Evolutionary conservation across 2,113 vertebrate species (phyloP).

Genomic region (Phyllopteryx taeniolatus): DNA sequence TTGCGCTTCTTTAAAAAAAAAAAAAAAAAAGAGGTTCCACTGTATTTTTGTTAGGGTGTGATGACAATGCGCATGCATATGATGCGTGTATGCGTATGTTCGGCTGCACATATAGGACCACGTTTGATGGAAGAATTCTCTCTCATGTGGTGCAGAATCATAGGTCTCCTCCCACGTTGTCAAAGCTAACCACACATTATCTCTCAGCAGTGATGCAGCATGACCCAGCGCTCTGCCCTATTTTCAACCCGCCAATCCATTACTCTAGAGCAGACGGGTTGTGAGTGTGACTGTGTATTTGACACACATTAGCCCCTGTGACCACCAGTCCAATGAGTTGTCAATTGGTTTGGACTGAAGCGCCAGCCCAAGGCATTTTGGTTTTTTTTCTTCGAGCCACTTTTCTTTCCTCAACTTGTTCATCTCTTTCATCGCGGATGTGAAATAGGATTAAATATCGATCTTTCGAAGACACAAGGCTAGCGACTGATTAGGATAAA

Average conservation of each 20-base stretch:
- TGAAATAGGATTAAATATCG: slow-evolving; percentile 17
- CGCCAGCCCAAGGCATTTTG: background rate
- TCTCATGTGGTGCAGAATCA: background rate
- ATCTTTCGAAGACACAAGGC: slow-evolving; percentile 6
- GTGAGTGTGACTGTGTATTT: slow-evolving; percentile 1
- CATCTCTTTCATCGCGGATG: slow-evolving; percentile 5
- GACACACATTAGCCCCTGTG: slow-evolving; percentile 25
- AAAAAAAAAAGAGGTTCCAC: no score
- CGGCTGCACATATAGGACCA: background rate
- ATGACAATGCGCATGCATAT: background rate
- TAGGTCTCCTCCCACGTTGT: slow-evolving; percentile 18
- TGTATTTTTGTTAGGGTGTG: background rate
- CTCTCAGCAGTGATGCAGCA: slow-evolving; percentile 25
- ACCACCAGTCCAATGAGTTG: slow-evolving; percentile 12
- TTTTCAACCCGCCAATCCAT: slow-evolving; percentile 23
- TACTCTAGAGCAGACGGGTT: slow-evolving; percentile 36
- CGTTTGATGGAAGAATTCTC: background rate
- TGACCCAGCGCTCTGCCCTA: slow-evolving; percentile 22
- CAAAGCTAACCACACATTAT: slow-evolving; percentile 20
- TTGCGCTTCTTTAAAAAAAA: no score
- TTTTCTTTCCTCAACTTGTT: background rate
- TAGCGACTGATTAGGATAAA: background rate
- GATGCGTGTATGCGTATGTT: background rate
- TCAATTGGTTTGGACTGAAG: slow-evolving; percentile 16
- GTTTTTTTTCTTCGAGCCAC: background rate